A percentile compares a stretch with the other conserved stretches of the same genome.
Conservation (phyloP, 2,888 invertebrate species). For the Stegana nigrithorax region DNA sequence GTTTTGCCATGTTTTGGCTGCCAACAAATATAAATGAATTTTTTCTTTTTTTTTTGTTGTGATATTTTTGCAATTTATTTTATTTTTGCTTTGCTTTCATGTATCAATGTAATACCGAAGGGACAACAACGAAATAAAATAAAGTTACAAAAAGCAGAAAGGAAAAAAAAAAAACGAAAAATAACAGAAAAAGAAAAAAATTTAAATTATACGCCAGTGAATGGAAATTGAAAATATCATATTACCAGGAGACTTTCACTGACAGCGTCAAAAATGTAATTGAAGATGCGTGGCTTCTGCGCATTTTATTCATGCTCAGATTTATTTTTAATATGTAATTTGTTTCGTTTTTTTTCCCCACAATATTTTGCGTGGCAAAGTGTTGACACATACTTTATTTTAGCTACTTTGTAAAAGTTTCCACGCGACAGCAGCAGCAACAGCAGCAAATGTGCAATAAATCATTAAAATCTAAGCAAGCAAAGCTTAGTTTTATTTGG, state of each 20-base stretch:
- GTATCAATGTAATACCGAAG: constrained; percentile 35
- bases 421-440: no score
- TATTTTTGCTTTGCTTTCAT: constrained; percentile 16
- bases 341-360: neutral
- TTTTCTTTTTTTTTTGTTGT: neutral
- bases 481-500: no score
- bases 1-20: neutral
- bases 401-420: no score
- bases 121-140: constrained; percentile 27
- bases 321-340: neutral
- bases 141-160: constrained; percentile 20
- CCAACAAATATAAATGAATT: neutral
- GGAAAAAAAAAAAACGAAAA: constrained; percentile 3
- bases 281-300: constrained; percentile 22
- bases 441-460: no score
- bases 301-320: neutral
- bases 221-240: constrained; percentile 55
- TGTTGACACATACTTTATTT: neutral
- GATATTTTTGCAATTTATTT: neutral
- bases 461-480: no score
- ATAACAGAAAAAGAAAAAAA: constrained; percentile 21
- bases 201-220: constrained; percentile 33
- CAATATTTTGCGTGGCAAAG: neutral
- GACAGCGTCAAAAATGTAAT: constrained; percentile 42
- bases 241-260: constrained; percentile 50